Evolutionary conservation across 2,797 vertebrate species (phyloP).

Genomic region (Microctenopoma lineatum): DNA sequence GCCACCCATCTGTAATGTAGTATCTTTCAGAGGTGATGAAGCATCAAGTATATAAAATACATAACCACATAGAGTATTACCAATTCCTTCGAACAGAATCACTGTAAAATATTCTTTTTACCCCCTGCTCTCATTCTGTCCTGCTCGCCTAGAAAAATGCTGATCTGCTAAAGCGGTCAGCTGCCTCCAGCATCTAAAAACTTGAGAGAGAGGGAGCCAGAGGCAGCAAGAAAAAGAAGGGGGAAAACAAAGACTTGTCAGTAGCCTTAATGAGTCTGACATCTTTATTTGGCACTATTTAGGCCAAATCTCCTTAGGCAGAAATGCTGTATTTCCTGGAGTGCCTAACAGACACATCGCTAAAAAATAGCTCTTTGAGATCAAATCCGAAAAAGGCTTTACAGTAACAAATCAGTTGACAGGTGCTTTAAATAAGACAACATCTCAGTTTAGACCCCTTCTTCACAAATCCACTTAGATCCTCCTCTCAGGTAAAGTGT

Average conservation of each 20-base stretch:
- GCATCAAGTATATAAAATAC: neutral
- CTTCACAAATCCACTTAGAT: constrained; percentile 79
- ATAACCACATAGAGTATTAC: neutral
- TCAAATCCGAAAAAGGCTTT: constrained; percentile 66
- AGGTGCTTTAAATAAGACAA: constrained; percentile 80
- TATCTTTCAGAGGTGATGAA: constrained; percentile 8
- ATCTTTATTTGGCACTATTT: constrained; percentile 71
- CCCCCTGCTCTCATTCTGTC: constrained; percentile 41
- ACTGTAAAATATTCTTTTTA: constrained; percentile 6
- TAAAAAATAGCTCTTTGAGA: constrained; percentile 53
- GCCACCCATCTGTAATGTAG: neutral
- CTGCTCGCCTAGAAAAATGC: constrained; percentile 53
- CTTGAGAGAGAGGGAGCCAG: constrained; percentile 50
- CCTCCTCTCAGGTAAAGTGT: constrained; percentile 75
- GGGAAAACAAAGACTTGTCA: constrained; percentile 60
- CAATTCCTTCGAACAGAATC: constrained; percentile 10
- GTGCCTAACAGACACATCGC: constrained; percentile 50
- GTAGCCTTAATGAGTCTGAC: constrained; percentile 66
- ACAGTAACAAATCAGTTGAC: constrained; percentile 75
- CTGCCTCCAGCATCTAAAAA: constrained; percentile 62
- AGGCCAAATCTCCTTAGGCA: constrained; percentile 62
- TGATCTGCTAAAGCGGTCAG: constrained; percentile 62
- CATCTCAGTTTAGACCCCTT: constrained; percentile 73
- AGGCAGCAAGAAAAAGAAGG: constrained; percentile 37
- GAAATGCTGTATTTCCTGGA: constrained; percentile 57